Base-by-base conservation (phyloP, 1,140 invertebrate genomes). In the Platorchestia sp. region DNA sequence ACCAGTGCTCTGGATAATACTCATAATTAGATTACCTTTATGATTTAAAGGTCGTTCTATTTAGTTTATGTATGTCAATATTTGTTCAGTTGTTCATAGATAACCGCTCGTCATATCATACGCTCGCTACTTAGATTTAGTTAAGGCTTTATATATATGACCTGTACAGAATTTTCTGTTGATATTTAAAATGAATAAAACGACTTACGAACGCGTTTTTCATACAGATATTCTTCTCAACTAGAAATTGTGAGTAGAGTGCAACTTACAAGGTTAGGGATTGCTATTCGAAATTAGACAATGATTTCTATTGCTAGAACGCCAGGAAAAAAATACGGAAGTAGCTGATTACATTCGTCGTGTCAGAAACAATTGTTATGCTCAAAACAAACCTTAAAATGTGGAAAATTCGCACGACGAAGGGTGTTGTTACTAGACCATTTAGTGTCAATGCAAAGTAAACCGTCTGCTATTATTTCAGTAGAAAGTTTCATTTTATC, bases 101-200 rank as follows among this genome's bases (percentile, higher is more conserved):
- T 89, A 89, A 42, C 42, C 41, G 43, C n/a, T 89, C 87, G 41
- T 89, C 87, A 89, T 89, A 89, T 89, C 87, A 6, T 89, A 5
- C 41, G 36, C 43, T 89, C 43, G 43, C 41, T 89, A 44, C 87
- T 42, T 42, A 89, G 87, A 42, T 89, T 89, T 44, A 44, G 41
- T 89, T 42, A 89, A 42, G n/a, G 87, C 87, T 89, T 89, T 89
- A 42, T 89, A 89, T 89, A 42, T 89, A 89, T 89, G 27, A 36
- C 59, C 7, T 89, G 87, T 89, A 89, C n/a, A 89, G n/a, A 89
- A 5, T 89, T 40, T 89, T 42, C 42, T 89, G 87, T 89, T 89
- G 87, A 89, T 89, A 89, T 43, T 22, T 75, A 75, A 75, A 89
- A 3, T 89, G 41, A 89, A 89, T 89, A 89, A 89, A 89, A 19